Percentiles rank a stretch among this genome's conserved stretches.
phyloP scores from a whole-genome alignment of 2,113 vertebrate genomes.

The Anoura caudifer region DNA sequence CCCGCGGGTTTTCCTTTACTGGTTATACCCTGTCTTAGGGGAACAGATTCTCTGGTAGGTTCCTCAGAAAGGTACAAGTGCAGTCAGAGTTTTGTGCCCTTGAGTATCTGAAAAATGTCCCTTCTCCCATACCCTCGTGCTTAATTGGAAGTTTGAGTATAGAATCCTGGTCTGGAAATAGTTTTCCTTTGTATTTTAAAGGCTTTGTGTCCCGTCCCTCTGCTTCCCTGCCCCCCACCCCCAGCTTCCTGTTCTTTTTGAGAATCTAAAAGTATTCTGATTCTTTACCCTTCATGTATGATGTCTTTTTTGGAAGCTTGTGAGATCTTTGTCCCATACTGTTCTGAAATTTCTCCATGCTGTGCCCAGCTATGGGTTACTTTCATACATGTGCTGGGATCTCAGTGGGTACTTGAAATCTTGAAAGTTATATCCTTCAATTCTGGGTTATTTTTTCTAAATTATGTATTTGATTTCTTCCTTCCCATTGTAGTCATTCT shows the following conservation, averaged over 20 bases:
- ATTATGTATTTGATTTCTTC: neutral
- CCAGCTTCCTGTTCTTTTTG: neutral
- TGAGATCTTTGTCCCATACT: neutral
- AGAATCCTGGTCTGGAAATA: neutral
- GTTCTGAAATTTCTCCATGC: neutral
- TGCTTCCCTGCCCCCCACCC: neutral
- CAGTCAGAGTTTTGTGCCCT: neutral
- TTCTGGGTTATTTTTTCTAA: neutral
- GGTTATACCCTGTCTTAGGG: neutral
- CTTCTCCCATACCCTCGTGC: neutral
- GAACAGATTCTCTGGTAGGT: neutral
- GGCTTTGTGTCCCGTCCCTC: too few species aligned
- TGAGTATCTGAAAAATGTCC: neutral
- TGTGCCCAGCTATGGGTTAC: neutral
- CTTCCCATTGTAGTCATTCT: neutral
- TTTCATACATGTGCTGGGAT: neutral
- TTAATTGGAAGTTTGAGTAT: neutral
- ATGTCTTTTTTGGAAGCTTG: neutral
- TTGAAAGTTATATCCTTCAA: neutral
- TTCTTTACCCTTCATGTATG: neutral
- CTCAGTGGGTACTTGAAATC: neutral
- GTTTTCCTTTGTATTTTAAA: neutral
- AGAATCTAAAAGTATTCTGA: neutral
- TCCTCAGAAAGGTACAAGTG: neutral
- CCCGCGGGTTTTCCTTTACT: neutral